Evolutionary conservation across 2,888 invertebrate species (phyloP), one percentile per base, ranked within the genome.

Genomic region (Polyommatus icarus): DNA sequence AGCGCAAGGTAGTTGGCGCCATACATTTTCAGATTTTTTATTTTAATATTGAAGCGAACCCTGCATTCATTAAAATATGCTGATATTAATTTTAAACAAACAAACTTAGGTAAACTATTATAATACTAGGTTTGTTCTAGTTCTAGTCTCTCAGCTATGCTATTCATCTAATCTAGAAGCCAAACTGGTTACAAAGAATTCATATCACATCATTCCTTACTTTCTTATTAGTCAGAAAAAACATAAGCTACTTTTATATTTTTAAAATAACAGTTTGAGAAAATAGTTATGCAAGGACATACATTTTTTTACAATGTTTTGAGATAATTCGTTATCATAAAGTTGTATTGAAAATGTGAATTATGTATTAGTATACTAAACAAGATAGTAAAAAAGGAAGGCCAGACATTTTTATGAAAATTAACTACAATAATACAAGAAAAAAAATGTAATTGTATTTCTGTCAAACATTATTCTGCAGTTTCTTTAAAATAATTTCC

Each of bases 1-100:
- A 73, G 73, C 77, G 59, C 73, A 73, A 73, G 72, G 61, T 73
- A 46, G n/a, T 5, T 40, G 59, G 59, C 77, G 29, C 73, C 73
- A 73, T 77, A 73, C 77, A 72, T 73, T 73, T 46, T 46, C 59
- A 1, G 20, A 50, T 77, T 32, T 12, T 73, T 12, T 40, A 59
- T 5, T 76, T 24, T 46, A 77, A 20, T 77, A 50, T 54, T 54
- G 75, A 75, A 75, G 75, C 54, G 8, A 75, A 75, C 75, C 75
- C 75, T 75, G 75, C 75, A 75, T 75, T 75, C 24, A 12, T 75
- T 29, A 75, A 46, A 75, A 75, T 29, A 24, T 75, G 24, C 50
- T 75, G 50, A 50, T 75, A 54, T 54, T 75, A 54, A 24, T 40
- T 40, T n/a, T 40, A 40, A 72, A 72, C 8, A 40, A 32, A 40